Conservation (phyloP, 2,888 invertebrate genomes). For the Poecilus cupreus region DNA sequence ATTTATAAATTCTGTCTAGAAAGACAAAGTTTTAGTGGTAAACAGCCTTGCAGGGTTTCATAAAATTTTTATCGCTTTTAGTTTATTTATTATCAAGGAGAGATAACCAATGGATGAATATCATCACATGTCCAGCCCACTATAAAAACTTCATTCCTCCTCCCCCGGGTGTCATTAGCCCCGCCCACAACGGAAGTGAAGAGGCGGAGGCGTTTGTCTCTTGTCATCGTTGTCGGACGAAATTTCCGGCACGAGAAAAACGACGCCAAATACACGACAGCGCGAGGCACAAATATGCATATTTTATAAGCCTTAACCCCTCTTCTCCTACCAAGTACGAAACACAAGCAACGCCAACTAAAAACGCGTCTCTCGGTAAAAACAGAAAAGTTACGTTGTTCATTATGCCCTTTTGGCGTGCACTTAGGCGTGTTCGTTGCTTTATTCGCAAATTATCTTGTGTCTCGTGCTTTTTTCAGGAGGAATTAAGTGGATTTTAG, state of each 20-base stretch:
- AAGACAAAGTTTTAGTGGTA: too few species aligned
- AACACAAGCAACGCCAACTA: too few species aligned
- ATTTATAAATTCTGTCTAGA: not conserved
- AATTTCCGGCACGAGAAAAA: conserved; percentile 36
- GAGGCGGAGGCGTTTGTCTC: conserved; percentile 15
- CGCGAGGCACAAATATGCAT: conserved; percentile 23
- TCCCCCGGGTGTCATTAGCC: not conserved
- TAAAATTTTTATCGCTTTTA: not conserved
- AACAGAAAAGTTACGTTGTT: not conserved
- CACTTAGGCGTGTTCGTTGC: not conserved
- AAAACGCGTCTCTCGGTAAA: not conserved
- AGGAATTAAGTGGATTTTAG: conserved; percentile 15
- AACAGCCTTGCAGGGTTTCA: not conserved
- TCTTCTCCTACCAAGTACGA: not conserved
- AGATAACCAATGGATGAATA: conserved; percentile 32
- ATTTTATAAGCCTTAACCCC: conserved; percentile 22
- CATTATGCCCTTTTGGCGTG: not conserved
- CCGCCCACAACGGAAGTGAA: not conserved
- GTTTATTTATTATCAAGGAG: not conserved
- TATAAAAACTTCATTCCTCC: conserved; percentile 1
- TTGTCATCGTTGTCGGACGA: conserved; percentile 9
- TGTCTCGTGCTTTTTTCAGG: not conserved
- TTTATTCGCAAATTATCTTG: conserved; percentile 9
- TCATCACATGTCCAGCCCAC: not conserved
- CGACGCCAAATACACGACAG: not conserved